Conservation (phyloP, 2,797 vertebrate genomes). For the Muscicapa striata region DNA sequence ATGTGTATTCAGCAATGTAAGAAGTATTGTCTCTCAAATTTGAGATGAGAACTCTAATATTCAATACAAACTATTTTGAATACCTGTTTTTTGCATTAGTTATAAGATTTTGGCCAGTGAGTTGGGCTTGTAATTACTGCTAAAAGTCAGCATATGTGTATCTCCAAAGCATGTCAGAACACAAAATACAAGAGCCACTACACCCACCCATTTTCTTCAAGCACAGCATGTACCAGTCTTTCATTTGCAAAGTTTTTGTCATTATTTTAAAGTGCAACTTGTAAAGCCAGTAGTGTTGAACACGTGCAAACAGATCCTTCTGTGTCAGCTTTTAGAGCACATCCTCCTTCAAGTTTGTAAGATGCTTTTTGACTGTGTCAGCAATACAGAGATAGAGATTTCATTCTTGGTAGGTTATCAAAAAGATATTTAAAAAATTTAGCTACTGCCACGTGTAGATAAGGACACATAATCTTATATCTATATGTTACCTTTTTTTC, state of each 20-base stretch:
- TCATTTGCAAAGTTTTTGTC: not conserved
- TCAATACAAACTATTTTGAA: not conserved
- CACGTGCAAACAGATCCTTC: not conserved
- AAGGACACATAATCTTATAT: not conserved
- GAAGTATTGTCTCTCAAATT: not conserved
- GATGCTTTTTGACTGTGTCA: not conserved
- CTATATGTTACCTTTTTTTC: not conserved
- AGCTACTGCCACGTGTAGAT: not conserved
- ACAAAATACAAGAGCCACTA: not conserved
- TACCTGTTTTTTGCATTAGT: not conserved
- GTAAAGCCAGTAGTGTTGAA: not conserved
- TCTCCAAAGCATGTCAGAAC: not conserved
- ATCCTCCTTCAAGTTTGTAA: not conserved
- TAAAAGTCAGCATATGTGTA: not conserved
- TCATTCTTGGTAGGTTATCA: not conserved
- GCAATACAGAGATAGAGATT: not conserved
- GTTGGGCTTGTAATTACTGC: not conserved
- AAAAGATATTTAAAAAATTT: not conserved
- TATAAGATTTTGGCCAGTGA: not conserved
- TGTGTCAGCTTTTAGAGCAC: not conserved
- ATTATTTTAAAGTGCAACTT: not conserved
- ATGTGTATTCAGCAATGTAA: not conserved
- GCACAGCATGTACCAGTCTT: rapidly evolving
- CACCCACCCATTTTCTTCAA: not conserved
- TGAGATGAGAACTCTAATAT: not conserved